Evolutionary conservation across 2,888 invertebrate genomes (phyloP), one percentile per base, ranked within the genome.

Genomic region (Platycheirus rosarum): DNA sequence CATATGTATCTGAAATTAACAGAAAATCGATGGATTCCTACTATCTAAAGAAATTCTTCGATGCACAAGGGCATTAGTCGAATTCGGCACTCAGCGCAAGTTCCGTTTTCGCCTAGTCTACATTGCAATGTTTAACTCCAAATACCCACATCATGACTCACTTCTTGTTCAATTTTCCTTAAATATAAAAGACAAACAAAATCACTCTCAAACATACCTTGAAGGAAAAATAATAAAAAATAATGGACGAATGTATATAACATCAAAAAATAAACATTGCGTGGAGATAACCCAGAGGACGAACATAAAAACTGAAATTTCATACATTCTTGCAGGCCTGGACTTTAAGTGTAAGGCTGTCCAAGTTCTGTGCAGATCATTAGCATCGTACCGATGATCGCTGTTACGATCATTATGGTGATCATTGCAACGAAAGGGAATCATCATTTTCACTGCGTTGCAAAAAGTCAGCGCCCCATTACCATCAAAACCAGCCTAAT

Each of bases 251-350:
- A 62, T 42, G 37, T 40, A 2, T 13, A 51, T n/a, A 23, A 49
- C 65, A 65, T 14, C 26, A 46, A n/a, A 46, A 8, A 49, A 26
- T 26, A 26, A 2, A 26, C 26, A 26, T 26, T 26, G 26, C 26
- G 8, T 1, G 29, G 16, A 42, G 46, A 70, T 70, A 70, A 44
- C 71, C n/a, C 51, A 53, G 20, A 62, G 71, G 35, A 60, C 42
- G 60, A 49, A 66, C 32, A 71, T 71, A 60, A 46, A 79, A 51
- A 51, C 74, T 75, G 65, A 79, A 79, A 79, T 69, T 70, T 69
- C 65, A 66, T 71, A 75, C 48, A 69, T 63, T 76, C 55, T 18
- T 40, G 29, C 44, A 51, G 60, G 51, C 42, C 42, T 49, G n/a
- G n/a, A 5, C 13, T 40, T 3, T 32, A 49, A 46, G 14, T 32